These are phyloP conservation scores for Druon quercuslanigerum DNA, from an alignment of 1,140 invertebrate genomes.

Conservation along the genomic window DNA sequence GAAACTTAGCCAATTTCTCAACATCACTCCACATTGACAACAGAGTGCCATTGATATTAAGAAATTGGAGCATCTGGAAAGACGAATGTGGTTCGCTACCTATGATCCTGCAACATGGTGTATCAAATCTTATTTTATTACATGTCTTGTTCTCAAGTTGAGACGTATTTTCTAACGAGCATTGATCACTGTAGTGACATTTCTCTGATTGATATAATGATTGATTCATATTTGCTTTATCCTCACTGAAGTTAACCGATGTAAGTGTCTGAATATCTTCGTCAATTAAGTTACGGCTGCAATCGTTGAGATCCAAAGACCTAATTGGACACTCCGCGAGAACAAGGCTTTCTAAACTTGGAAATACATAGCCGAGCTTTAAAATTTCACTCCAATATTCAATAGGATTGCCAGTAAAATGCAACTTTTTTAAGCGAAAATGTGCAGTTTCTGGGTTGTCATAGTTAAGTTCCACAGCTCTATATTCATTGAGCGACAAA, in stretches of 20 bases:
- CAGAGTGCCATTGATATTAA: constrained; percentile 90
- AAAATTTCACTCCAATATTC: constrained; percentile 86
- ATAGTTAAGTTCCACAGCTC: constrained; percentile 80
- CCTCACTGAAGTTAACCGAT: constrained; percentile 43
- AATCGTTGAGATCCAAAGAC: constrained; percentile 76
- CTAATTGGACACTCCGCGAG: constrained; percentile 89
- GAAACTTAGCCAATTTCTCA: constrained; percentile 88
- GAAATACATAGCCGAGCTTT: constrained; percentile 89
- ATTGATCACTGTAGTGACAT: constrained; percentile 40
- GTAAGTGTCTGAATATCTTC: constrained; percentile 68
- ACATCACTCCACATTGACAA: constrained; percentile 92
- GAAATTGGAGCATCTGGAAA: constrained; percentile 83
- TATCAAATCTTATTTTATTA: constrained; percentile 72
- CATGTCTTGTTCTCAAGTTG: constrained; percentile 44
- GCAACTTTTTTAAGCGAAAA: constrained; percentile 82
- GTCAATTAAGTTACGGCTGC: constrained; percentile 59
- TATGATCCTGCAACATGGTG: constrained; percentile 67
- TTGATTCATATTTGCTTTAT: constrained; percentile 63
- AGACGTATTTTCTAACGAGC: constrained; percentile 43
- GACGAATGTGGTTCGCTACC: constrained; percentile 75
- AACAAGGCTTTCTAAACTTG: constrained; percentile 87
- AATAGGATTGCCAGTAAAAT: constrained; percentile 90
- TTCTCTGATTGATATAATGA: not conserved
- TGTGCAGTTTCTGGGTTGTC: constrained; percentile 75
- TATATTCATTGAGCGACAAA: constrained; percentile 91